These are phyloP conservation scores for Eilema sororculum DNA, from an alignment of 2,888 invertebrate genomes.

Conservation along the genomic window DNA sequence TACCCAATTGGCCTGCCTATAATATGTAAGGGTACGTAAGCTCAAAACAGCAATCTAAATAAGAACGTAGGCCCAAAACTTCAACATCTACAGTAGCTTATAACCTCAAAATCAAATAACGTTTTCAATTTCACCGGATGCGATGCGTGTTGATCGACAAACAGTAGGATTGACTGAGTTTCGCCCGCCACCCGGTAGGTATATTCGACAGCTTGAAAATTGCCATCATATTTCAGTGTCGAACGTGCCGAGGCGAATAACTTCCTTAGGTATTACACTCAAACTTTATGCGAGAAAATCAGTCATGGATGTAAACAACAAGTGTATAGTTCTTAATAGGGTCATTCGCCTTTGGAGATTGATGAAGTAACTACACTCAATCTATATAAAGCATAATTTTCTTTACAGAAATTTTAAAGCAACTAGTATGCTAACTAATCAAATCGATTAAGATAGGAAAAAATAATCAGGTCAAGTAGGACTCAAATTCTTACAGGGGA, in stretches of 20 bases:
- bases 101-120: slow-evolving; percentile 63
- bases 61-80: slow-evolving; percentile 35
- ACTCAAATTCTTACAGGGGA: too few species aligned
- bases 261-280: slow-evolving; percentile 68
- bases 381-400: neutral
- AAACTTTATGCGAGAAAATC: slow-evolving; percentile 66
- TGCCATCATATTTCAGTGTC: slow-evolving; percentile 82
- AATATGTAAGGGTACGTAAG: neutral
- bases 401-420: too few species aligned
- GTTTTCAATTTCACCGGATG: slow-evolving; percentile 73
- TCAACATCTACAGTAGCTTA: slow-evolving; percentile 51
- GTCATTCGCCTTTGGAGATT: slow-evolving; percentile 31
- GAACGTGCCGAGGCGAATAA: slow-evolving; percentile 72
- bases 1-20: too few species aligned
- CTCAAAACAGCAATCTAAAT: slow-evolving; percentile 18
- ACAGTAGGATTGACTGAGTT: slow-evolving; percentile 75
- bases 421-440: too few species aligned
- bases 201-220: slow-evolving; percentile 76
- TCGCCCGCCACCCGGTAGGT: slow-evolving; percentile 53
- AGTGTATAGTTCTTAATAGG: slow-evolving; percentile 48
- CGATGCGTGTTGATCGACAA: slow-evolving; percentile 74
- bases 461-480: too few species aligned
- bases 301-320: slow-evolving; percentile 67
- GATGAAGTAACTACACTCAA: slow-evolving; percentile 9
- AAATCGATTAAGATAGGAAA: too few species aligned